Evolutionary conservation across 2,888 invertebrate genomes (phyloP), one percentile per base, ranked within the genome.

Genomic region (Rapana venosa): DNA sequence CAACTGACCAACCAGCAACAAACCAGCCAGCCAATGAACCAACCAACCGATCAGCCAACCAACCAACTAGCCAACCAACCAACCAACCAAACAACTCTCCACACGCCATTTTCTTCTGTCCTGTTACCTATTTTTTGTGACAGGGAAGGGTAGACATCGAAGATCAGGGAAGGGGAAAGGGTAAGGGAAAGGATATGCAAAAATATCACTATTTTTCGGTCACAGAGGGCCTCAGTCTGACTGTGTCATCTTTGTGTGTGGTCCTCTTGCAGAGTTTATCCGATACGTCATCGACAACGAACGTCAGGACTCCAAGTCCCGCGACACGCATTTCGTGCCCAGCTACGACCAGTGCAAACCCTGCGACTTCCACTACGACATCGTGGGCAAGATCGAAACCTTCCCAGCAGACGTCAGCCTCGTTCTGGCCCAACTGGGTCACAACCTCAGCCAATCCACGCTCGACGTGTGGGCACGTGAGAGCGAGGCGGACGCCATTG

Each of bases 401-500:
- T 91, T 91, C 85, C 26, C 87, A 47, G 15, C 35, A 26, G 91
- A 91, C 87, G 77, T 79, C 1, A 58, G 83, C 84, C 88, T 81
- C 66, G 88, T 88, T 13, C 61, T 91, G 61, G 74, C 84, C 13
- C 83, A 91, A 8, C 92, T 92, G 89, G 90, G 92, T n/a, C 74
- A 89, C n/a, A 90, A 92, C 61, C 90, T 94, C 58, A 90, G 91
- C 87, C 87, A 90, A 77, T 66, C 87, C 8, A 84, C 89, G 17
- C 32, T 90, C 20, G 66, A 30, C 20, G 20, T 20, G 17, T 91
- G 91, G 91, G 56, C 86, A 8, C 70, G 32, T 0, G 61, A 88
- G 11, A 93, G 93, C 83, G 85, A 89, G 17, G 89, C 89, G 56
- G 91, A 93, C 83, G 93, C 93, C 70, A 93, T 93, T 47, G 87